A percentile compares a stretch with the other conserved stretches of the same genome.
phyloP scores from a whole-genome alignment of 2,113 vertebrate species.

The Trichechus manatus region DNA sequence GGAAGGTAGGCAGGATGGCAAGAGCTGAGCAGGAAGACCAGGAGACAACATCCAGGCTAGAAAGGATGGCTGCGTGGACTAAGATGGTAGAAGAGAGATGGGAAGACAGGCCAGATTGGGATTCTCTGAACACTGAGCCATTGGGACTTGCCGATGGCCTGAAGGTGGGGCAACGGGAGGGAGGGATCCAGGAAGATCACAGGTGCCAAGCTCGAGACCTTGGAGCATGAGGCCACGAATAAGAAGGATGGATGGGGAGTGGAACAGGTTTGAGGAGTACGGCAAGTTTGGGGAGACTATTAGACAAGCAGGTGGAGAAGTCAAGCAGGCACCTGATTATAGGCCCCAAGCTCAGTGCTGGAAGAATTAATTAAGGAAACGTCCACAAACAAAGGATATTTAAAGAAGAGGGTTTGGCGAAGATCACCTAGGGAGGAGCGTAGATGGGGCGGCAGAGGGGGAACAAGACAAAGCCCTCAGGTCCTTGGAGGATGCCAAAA shows the following conservation, averaged over 20 bases:
- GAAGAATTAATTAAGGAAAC: background rate
- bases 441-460: background rate
- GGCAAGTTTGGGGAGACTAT: background rate
- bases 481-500: no score
- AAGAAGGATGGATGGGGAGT: background rate
- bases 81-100: no score
- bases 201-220: background rate
- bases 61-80: background rate
- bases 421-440: background rate
- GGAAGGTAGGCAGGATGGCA: background rate
- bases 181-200: no score
- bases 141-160: background rate
- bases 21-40: background rate
- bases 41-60: background rate
- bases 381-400: background rate
- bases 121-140: background rate
- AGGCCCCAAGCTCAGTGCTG: background rate
- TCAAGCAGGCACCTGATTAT: background rate
- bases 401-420: background rate
- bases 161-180: rapidly evolving
- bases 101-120: background rate
- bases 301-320: background rate
- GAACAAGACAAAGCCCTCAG: background rate
- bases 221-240: background rate
- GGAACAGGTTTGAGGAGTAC: constrained; percentile 70